Evolutionary conservation across 2,888 invertebrate species (phyloP), one percentile per base, ranked within the genome.

Genomic region (Thera britannica): DNA sequence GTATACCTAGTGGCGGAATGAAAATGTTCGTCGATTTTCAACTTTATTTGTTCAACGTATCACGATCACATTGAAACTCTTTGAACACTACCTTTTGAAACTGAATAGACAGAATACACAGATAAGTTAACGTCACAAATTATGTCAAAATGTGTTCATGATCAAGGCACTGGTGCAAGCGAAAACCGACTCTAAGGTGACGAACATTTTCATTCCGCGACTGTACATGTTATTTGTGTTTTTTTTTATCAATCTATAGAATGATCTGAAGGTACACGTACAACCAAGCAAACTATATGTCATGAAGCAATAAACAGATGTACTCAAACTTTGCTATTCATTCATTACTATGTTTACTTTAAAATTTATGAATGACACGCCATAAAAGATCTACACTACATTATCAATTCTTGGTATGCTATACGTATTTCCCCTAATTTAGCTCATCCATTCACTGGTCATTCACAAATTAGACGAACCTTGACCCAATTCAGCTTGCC

Each of bases 401-500:
- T 41, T 58, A 54, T 41, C 55, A 65, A 62, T 68, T 49, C 46
- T 44, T 75, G 73, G 65, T 71, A 72, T 66, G 74, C 65, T 69
- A 67, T 68, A 70, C 65, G 63, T 56, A 70, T 72, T 83, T 83
- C 79, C 79, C 75, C 75, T 81, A 87, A 88, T 88, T 85, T 78
- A 80, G 74, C 77, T 76, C 71, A 74, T 72, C 77, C 72, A 74
- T 75, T 78, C 80, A 80, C 80, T 78, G 76, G 74, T 72, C 84
- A 86, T 87, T 87, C 84, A 87, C 77, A 82, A 81, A 82, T 76
- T 78, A 79, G 73, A 67, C 76, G 79, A 85, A 82, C 92, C 92
- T 92, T 92, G 92, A 90, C 92, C 91, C 74, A 90, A 81, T 90
- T 83, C 73, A 80, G 81, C 84, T 87, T 85, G 85, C 84, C 83